Evolutionary conservation across 2,888 invertebrate genomes (phyloP).

Genomic region (Tromatobia lineatoria): DNA sequence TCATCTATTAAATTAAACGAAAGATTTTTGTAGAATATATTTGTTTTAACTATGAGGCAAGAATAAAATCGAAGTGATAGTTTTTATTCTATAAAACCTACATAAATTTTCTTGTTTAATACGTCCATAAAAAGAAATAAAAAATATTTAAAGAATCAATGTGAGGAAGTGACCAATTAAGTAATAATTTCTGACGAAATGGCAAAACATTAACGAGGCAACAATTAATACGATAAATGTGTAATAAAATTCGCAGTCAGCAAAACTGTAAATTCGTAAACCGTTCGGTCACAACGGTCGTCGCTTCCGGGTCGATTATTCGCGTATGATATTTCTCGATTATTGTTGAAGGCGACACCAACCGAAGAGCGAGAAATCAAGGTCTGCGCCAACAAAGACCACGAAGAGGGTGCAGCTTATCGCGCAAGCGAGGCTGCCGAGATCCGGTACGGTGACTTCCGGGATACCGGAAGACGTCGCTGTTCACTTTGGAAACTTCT

Average conservation of each 20-base stretch:
- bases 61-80: no score
- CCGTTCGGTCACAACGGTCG: not conserved
- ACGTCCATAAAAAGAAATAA: not conserved
- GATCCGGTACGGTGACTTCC: slow-evolving; percentile 27
- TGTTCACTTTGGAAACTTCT: slow-evolving; percentile 77
- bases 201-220: not conserved
- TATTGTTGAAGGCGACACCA: not conserved
- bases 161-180: not conserved
- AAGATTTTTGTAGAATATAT: no score
- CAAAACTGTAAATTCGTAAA: not conserved
- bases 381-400: slow-evolving; percentile 3
- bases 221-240: not conserved
- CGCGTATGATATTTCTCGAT: not conserved
- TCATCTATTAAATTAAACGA: no score
- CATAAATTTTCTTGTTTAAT: no score
- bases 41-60: no score
- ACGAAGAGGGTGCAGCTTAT: slow-evolving; percentile 39
- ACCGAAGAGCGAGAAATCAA: not conserved
- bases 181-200: not conserved
- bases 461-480: slow-evolving; percentile 73
- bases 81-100: no score
- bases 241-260: not conserved
- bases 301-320: not conserved
- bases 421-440: slow-evolving; percentile 2
- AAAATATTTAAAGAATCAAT: not conserved